Conservation (phyloP, 2,113 vertebrate species). For the Hystrix cristata region DNA sequence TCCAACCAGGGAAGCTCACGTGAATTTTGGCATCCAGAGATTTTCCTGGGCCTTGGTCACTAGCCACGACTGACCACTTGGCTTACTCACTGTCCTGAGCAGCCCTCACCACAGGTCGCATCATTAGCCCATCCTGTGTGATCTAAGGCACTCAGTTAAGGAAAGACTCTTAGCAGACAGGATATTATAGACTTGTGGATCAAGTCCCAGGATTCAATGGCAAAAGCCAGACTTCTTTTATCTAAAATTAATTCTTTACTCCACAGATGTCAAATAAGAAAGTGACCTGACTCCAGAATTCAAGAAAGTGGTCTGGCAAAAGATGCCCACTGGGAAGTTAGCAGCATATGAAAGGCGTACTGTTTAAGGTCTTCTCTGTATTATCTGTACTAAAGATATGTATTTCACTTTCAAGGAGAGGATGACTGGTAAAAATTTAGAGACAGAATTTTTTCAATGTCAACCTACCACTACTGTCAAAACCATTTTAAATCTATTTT, state of each 20-base stretch:
- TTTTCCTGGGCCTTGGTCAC: background rate
- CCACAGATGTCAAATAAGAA: background rate
- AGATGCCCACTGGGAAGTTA: background rate
- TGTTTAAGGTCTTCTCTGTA: background rate
- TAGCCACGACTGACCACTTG: background rate
- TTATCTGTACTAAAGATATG: background rate
- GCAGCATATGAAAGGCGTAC: background rate
- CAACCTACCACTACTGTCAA: background rate
- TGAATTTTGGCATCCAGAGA: background rate
- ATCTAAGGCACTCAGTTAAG: background rate
- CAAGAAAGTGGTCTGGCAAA: background rate
- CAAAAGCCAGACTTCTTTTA: background rate
- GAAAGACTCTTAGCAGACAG: background rate
- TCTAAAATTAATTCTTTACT: background rate
- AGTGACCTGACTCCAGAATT: conserved; percentile 11
- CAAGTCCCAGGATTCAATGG: background rate
- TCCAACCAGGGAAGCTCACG: background rate
- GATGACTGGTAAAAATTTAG: background rate
- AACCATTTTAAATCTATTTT: background rate
- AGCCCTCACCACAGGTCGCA: background rate
- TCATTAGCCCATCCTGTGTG: background rate
- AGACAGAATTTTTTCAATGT: background rate
- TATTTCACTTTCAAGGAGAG: background rate
- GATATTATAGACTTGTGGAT: background rate
- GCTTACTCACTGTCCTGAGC: background rate